Conservation (phyloP, 2,113 vertebrate species). For the Solea senegalensis region DNA sequence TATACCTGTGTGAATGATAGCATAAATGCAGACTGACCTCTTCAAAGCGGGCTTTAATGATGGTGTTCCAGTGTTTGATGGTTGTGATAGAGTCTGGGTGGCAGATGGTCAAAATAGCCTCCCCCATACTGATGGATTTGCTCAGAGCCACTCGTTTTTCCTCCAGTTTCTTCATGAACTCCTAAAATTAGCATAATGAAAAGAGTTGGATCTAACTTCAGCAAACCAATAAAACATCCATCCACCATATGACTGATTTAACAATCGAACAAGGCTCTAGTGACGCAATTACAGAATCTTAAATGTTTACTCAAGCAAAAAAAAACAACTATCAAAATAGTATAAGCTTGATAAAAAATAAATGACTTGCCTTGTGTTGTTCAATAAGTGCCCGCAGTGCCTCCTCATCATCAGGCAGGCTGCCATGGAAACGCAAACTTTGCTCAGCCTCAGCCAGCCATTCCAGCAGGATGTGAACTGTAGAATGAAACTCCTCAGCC, state of each 20-base stretch:
- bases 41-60: slow-evolving; percentile 97
- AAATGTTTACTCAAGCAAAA: not conserved
- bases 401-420: slow-evolving; percentile 95
- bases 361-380: slow-evolving; percentile 89
- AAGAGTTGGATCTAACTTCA: too few species aligned
- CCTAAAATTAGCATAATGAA: slow-evolving; percentile 77
- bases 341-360: too few species aligned
- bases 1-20: slow-evolving; percentile 14
- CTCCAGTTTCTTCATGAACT: slow-evolving; percentile 96
- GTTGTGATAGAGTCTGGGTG: slow-evolving; percentile 98
- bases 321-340: too few species aligned
- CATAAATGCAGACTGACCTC: slow-evolving; percentile 85
- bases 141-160: slow-evolving; percentile 90
- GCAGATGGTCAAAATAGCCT: slow-evolving; percentile 92
- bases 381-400: slow-evolving; percentile 89
- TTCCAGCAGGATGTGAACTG: slow-evolving; percentile 93
- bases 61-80: slow-evolving; percentile 99
- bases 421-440: slow-evolving; percentile 92
- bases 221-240: too few species aligned
- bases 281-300: too few species aligned
- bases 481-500: slow-evolving; percentile 97
- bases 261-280: too few species aligned
- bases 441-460: slow-evolving; percentile 98
- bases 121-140: slow-evolving; percentile 92
- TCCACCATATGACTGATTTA: too few species aligned